Evolutionary conservation across 2,113 vertebrate genomes (phyloP).

Genomic region (Ciconia stormi): DNA sequence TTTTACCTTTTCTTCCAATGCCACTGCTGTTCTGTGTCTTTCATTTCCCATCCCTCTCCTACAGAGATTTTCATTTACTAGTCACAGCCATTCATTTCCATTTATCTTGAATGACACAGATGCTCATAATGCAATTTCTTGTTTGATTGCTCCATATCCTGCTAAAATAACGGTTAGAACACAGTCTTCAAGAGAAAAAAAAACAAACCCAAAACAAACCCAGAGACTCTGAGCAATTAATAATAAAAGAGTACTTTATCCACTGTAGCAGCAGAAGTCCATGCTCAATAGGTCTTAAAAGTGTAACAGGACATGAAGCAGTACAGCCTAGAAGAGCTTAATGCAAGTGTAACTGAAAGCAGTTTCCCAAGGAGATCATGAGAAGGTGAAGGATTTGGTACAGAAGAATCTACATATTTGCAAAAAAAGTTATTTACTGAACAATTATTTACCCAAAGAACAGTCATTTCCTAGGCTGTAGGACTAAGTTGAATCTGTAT

Average conservation of each 20-base stretch:
- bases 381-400: not conserved
- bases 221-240: not conserved
- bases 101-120: not conserved
- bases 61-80: not conserved
- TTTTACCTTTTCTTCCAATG: not conserved
- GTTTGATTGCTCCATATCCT: not conserved
- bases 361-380: not conserved
- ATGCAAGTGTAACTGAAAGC: not conserved
- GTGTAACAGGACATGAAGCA: not conserved
- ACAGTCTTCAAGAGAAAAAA: not conserved
- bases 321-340: not conserved
- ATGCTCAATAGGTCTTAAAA: not conserved
- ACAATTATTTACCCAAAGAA: not conserved
- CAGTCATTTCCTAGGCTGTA: not conserved
- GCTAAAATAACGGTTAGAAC: not conserved
- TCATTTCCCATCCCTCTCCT: not conserved
- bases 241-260: not conserved
- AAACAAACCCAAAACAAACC: not conserved
- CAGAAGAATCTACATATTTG: not conserved
- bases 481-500: not conserved
- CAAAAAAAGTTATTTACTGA: not conserved
- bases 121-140: not conserved
- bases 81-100: not conserved
- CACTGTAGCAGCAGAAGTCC: not conserved
- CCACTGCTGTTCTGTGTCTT: not conserved